These are phyloP conservation scores for Dinoponera quadriceps DNA, from an alignment of 1,140 invertebrate genomes.

Conservation along the genomic window DNA sequence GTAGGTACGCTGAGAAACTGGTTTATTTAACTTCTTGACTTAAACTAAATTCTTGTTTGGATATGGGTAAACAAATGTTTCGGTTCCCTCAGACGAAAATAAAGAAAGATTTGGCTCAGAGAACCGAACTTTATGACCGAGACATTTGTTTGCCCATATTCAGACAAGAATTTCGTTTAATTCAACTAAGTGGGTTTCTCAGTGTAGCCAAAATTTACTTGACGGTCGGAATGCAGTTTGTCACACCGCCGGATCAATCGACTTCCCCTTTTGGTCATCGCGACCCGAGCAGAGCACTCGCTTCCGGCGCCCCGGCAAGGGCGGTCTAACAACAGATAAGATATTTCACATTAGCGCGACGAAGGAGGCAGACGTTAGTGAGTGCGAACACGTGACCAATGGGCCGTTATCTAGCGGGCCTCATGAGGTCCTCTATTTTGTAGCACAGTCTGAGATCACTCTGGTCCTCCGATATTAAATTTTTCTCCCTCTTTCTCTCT, in stretches of 20 bases:
- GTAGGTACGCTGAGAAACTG: too few relatives aligned
- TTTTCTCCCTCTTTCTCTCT: neutral
- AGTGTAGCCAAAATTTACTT: neutral
- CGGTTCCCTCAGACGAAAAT: too few relatives aligned
- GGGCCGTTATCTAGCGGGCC: slow-evolving; percentile 81
- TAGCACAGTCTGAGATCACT: slow-evolving; percentile 70
- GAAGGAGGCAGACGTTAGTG: slow-evolving; percentile 51
- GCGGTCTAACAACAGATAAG: slow-evolving; percentile 23
- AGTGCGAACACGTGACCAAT: slow-evolving; percentile 75
- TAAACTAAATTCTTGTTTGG: too few relatives aligned
- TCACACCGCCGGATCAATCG: neutral
- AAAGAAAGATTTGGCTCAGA: too few relatives aligned
- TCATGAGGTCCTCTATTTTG: slow-evolving; percentile 71
- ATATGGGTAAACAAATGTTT: too few relatives aligned
- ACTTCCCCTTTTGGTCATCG: neutral
- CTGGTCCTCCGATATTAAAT: slow-evolving; percentile 71
- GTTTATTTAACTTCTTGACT: too few relatives aligned
- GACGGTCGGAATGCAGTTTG: neutral
- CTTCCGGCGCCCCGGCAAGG: neutral
- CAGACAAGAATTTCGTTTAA: too few relatives aligned
- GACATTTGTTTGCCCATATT: too few relatives aligned
- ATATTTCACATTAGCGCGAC: slow-evolving; percentile 1
- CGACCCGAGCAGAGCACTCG: neutral
- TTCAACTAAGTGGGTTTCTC: too few relatives aligned
- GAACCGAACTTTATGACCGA: too few relatives aligned